These are phyloP conservation scores for Apoda limacodes DNA, from an alignment of 2,888 invertebrate species.

Conservation along the genomic window DNA sequence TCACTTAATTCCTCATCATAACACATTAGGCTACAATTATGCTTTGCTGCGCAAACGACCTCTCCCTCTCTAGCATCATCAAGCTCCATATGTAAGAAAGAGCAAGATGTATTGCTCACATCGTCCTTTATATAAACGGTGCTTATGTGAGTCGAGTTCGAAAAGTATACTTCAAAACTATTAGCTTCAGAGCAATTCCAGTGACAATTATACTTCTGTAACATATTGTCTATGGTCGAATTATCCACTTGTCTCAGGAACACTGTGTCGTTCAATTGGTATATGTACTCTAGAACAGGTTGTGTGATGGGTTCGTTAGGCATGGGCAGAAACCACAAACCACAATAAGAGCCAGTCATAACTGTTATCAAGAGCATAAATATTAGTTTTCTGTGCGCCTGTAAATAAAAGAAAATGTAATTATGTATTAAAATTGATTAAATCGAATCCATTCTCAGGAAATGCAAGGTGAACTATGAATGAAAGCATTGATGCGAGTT, in stretches of 20 bases:
- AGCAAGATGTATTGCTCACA: slow-evolving; percentile 39
- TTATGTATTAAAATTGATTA: slow-evolving; percentile 2
- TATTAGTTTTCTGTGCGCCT: slow-evolving; percentile 75
- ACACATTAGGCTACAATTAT: slow-evolving; percentile 43
- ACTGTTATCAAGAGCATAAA: slow-evolving; percentile 74
- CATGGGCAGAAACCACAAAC: slow-evolving; percentile 72
- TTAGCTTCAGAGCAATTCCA: slow-evolving; percentile 41
- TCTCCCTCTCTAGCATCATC: slow-evolving; percentile 32
- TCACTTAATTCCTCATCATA: slow-evolving; percentile 28
- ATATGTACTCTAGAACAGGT: slow-evolving; percentile 33
- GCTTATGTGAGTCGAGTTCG: slow-evolving; percentile 39
- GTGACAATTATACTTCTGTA: slow-evolving; percentile 46
- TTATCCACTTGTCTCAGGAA: slow-evolving; percentile 30
- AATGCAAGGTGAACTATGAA: too few relatives aligned
- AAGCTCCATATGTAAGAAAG: slow-evolving; percentile 40
- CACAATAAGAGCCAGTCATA: slow-evolving; percentile 77
- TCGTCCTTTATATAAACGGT: slow-evolving; percentile 36
- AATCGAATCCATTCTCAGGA: too few relatives aligned
- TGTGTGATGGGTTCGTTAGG: slow-evolving; percentile 22
- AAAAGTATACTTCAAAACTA: slow-evolving; percentile 38
- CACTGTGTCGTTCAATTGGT: slow-evolving; percentile 47
- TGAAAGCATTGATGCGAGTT: too few relatives aligned
- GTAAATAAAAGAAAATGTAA: slow-evolving; percentile 23
- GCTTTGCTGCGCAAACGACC: slow-evolving; percentile 35
- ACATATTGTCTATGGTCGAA: slow-evolving; percentile 12